Evolutionary conservation across 2,113 vertebrate species (phyloP).

Genomic region (Apteryx owenii): DNA sequence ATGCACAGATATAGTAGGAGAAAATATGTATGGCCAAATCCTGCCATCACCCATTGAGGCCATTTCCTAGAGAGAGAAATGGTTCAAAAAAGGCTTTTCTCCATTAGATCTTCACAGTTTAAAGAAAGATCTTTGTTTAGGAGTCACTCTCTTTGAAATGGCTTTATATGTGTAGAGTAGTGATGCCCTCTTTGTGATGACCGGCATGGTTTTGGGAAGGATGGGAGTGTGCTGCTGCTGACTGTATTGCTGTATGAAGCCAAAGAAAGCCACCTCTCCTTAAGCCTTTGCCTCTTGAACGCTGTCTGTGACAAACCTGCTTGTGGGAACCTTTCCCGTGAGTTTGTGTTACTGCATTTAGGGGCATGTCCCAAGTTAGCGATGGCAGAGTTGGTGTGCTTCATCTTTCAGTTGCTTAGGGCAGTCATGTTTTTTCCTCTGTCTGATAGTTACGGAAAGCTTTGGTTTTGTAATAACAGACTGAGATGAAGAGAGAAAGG

Average conservation of each 20-base stretch:
- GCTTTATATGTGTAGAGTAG: background rate
- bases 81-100: background rate
- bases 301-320: background rate
- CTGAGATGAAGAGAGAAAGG: background rate
- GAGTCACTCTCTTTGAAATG: background rate
- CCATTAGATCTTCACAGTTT: background rate
- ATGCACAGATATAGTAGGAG: background rate
- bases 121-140: background rate
- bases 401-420: background rate
- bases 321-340: background rate
- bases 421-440: background rate
- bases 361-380: background rate
- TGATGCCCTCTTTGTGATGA: background rate
- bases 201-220: background rate
- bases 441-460: background rate
- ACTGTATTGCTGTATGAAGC: background rate
- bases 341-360: background rate
- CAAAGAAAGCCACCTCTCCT: background rate
- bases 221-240: background rate
- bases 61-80: background rate
- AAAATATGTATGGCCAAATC: background rate
- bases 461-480: background rate
- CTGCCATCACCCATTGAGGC: background rate
- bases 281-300: background rate
- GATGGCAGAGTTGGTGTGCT: background rate